Percentiles rank a stretch among this genome's conserved stretches.
phyloP scores from a whole-genome alignment of 2,797 vertebrate genomes.

The Mus caroli region DNA sequence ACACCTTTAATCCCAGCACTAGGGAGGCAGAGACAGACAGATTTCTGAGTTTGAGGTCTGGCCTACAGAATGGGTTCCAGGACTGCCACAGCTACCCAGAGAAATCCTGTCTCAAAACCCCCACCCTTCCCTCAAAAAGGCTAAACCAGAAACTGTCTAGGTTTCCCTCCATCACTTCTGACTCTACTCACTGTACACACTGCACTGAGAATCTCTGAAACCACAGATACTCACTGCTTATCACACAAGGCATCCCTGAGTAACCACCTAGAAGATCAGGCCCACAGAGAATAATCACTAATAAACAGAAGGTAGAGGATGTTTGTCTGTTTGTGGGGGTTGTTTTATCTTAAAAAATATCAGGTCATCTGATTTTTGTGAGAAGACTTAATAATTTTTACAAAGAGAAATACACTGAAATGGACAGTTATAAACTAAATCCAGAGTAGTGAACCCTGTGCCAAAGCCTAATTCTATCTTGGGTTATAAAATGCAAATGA shows the following conservation, averaged over 20 bases:
- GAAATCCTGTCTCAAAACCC: neutral
- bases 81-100: neutral
- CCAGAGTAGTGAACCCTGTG: neutral
- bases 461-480: neutral
- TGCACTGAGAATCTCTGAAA: neutral
- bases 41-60: neutral
- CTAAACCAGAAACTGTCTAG: neutral
- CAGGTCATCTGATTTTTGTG: conserved; percentile 2
- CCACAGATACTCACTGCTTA: neutral
- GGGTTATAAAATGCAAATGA: neutral
- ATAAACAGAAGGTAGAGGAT: neutral
- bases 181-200: neutral
- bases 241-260: neutral
- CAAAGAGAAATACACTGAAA: conserved; percentile 20
- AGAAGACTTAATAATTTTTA: conserved; percentile 31
- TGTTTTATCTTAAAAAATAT: neutral
- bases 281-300: conserved; percentile 32
- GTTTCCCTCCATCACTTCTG: neutral
- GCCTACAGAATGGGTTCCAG: neutral
- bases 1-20: neutral
- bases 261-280: conserved; percentile 33
- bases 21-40: neutral
- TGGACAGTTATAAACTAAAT: neutral
- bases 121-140: neutral
- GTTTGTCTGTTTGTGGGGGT: neutral